Conservation (phyloP, 1,140 invertebrate genomes). For the Zaprionus capensis region DNA sequence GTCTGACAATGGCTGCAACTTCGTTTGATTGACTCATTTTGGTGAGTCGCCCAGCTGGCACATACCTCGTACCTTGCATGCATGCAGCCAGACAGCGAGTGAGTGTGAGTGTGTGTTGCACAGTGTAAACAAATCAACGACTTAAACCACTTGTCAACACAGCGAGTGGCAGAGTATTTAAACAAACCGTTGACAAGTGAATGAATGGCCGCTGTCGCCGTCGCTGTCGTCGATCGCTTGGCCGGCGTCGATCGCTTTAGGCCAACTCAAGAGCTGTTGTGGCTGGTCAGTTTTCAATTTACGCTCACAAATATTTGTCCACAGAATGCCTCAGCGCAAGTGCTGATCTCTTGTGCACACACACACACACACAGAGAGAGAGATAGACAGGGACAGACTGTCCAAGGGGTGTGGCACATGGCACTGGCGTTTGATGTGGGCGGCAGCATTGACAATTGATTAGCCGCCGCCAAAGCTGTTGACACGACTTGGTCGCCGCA, state of each 20-base stretch:
- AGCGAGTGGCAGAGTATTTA: constrained; percentile 81
- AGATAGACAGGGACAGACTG: background rate
- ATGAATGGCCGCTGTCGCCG: constrained; percentile 66
- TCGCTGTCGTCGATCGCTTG: constrained; percentile 31
- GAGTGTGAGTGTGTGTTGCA: constrained; percentile 8
- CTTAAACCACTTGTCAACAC: constrained; percentile 81
- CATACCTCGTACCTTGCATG: background rate
- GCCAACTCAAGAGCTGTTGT: constrained; percentile 72
- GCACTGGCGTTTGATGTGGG: constrained; percentile 73
- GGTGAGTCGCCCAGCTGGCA: constrained; percentile 53
- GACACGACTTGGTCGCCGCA: constrained; percentile 42
- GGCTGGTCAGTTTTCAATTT: constrained; percentile 81
- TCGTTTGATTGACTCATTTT: constrained; percentile 80
- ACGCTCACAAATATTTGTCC: constrained; percentile 78
- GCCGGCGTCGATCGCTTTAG: constrained; percentile 21
- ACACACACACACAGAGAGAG: background rate
- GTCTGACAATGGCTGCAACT: constrained; percentile 51
- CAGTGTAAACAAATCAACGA: constrained; percentile 80
- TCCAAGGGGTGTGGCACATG: constrained; percentile 6
- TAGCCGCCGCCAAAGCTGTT: constrained; percentile 68
- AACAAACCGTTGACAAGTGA: constrained; percentile 80
- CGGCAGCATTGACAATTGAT: constrained; percentile 80
- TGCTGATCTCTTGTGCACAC: constrained; percentile 78
- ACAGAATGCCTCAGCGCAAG: constrained; percentile 79
- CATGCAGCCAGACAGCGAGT: background rate